Evolutionary conservation across 2,888 invertebrate species (phyloP), one percentile per base, ranked within the genome.

Genomic region (Beris chalybata): DNA sequence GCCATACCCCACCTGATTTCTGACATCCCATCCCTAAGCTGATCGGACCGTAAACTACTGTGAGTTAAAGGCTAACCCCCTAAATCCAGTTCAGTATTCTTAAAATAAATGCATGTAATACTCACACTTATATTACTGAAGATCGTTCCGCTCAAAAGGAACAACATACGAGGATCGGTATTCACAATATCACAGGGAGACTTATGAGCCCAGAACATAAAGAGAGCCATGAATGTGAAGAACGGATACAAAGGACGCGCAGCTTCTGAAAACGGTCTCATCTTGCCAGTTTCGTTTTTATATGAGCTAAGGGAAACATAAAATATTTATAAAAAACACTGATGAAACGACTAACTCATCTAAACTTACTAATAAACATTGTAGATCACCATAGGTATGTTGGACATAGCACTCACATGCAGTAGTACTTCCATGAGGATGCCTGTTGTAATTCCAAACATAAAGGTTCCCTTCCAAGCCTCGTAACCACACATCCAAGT

Each of bases 61-160:
- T 22, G 3, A 2, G 3, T 22, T 22, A 22, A 22, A 22, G 22
- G 22, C 22, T 22, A 22, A 22, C 22, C 22, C 3, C 22, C 22
- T 22, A n/a, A n/a, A n/a, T n/a, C 22, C 22, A 22, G 22, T 22
- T 22, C 22, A 3, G 22, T 22, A 22, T 22, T 3, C 22, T 22
- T 22, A 2, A 22, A 22, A 22, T 2, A 22, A 22, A 22, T n/a
- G n/a, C n/a, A n/a, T 22, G 22, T 22, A 15, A 11, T 56, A 89
- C 92, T 90, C 82, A 97, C 97, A 77, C 95, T 93, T 76, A 99
- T 96, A 82, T 99, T 98, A 31, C 98, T 96, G 83, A 97, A 98
- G 71, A 97, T 90, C 48, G 95, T 96, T 72, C 98, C 98, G 69
- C 93, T 90, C 68, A 94, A 86, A 78, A 95, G 86, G 79, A 90